A percentile compares a stretch with the other conserved stretches of the same genome.
These are phyloP conservation scores for Cromileptes altivelis DNA, from an alignment of 2,113 vertebrate genomes.

Conservation along the genomic window DNA sequence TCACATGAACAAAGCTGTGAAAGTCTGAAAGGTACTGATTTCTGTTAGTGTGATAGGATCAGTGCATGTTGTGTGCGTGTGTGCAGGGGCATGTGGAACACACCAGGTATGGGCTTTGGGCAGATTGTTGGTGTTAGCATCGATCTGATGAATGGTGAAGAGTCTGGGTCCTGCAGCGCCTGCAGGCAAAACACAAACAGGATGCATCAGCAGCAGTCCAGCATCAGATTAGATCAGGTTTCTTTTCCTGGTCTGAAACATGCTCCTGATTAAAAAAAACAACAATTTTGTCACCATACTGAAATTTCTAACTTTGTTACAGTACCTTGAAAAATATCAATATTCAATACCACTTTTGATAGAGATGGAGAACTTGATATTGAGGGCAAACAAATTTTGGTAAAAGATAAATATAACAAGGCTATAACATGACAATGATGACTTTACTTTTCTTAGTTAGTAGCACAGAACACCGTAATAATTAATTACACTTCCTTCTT, in stretches of 20 bases:
- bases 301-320: no score
- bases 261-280: neutral
- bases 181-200: conserved; percentile 67
- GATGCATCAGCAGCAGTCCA: conserved; percentile 5
- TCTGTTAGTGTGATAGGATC: neutral
- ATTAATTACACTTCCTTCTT: no score
- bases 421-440: no score
- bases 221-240: neutral
- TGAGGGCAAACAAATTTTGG: no score
- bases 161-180: conserved; percentile 96
- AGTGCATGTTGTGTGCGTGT: neutral
- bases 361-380: no score
- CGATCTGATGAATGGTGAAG: conserved; percentile 98
- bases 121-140: conserved; percentile 94
- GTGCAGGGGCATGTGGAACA: conserved; percentile 49
- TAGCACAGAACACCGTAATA: no score
- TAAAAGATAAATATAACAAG: no score
- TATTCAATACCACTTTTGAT: no score
- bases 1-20: neutral
- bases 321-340: no score
- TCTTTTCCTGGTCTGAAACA: neutral
- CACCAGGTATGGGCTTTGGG: conserved; percentile 98
- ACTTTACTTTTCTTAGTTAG: no score
- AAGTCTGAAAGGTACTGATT: neutral
- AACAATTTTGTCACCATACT: no score